Conservation (phyloP, 2,888 invertebrate genomes). For the Entomobrya proxima region DNA sequence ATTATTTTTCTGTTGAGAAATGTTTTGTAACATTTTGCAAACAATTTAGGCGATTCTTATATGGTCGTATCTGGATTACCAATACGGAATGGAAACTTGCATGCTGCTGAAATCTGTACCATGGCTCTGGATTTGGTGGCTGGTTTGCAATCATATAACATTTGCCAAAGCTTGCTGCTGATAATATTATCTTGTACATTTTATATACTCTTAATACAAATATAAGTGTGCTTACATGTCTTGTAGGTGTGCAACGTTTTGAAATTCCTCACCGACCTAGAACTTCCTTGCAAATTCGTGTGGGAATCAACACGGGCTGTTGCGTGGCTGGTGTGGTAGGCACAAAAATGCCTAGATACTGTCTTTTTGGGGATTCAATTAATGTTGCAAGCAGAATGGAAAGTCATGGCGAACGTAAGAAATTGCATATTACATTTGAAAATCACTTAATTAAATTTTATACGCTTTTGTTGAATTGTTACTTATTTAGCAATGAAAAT, state of each 20-base stretch:
- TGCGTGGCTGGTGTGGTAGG: slow-evolving; percentile 84
- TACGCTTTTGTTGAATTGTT: background rate
- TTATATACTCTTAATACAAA: background rate
- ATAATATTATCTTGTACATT: too few relatives aligned
- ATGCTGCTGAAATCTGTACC: slow-evolving; percentile 82
- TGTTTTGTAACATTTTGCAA: too few relatives aligned
- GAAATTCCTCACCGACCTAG: slow-evolving; percentile 80
- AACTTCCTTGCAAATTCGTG: slow-evolving; percentile 79
- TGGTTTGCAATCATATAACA: slow-evolving; percentile 75
- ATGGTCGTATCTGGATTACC: slow-evolving; percentile 79
- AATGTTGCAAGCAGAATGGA: slow-evolving; percentile 84
- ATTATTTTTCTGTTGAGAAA: too few relatives aligned
- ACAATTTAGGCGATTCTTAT: slow-evolving; percentile 82
- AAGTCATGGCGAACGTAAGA: slow-evolving; percentile 79
- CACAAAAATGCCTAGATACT: slow-evolving; percentile 81
- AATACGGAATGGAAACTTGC: slow-evolving; percentile 78
- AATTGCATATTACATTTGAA: too few relatives aligned
- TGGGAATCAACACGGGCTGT: slow-evolving; percentile 82
- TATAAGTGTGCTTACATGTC: background rate
- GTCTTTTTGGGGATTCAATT: slow-evolving; percentile 80
- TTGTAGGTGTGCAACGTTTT: slow-evolving; percentile 79
- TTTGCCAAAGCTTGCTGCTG: background rate
- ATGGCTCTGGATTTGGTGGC: slow-evolving; percentile 80
- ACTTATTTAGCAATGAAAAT: slow-evolving; percentile 81
- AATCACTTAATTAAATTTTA: background rate